Conservation (phyloP, 2,797 vertebrate genomes). For the Microctenopoma lineatum region DNA sequence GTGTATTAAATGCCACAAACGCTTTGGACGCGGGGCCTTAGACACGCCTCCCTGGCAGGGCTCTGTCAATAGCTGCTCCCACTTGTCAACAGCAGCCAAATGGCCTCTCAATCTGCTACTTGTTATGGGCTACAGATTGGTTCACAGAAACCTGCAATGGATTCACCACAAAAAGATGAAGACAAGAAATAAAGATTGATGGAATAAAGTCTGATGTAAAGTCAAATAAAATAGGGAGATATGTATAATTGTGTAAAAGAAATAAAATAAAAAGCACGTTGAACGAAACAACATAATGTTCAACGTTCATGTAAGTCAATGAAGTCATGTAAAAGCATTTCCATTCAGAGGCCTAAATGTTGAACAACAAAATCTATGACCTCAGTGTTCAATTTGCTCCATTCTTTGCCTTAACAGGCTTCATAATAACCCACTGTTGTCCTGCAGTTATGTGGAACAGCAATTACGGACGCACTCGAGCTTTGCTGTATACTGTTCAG, state of each 20-base stretch:
- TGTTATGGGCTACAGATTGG: constrained; percentile 71
- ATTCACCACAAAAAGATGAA: constrained; percentile 50
- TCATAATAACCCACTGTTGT: constrained; percentile 64
- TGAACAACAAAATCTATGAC: constrained; percentile 60
- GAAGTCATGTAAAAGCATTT: constrained; percentile 57
- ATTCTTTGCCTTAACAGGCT: constrained; percentile 66
- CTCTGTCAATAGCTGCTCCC: constrained; percentile 84
- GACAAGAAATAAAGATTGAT: constrained; percentile 13
- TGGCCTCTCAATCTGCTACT: constrained; percentile 81
- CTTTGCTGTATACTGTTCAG: constrained; percentile 43
- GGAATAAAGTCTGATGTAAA: constrained; percentile 13
- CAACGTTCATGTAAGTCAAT: constrained; percentile 42
- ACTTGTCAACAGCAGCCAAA: constrained; percentile 86
- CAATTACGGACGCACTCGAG: constrained; percentile 65
- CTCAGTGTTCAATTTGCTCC: constrained; percentile 62
- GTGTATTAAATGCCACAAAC: constrained; percentile 88
- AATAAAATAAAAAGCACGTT: too few relatives aligned
- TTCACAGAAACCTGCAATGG: constrained; percentile 48
- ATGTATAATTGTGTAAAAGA: not conserved
- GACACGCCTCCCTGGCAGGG: constrained; percentile 82
- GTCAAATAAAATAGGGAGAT: constrained; percentile 39
- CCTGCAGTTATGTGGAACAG: constrained; percentile 59
- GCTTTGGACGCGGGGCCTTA: constrained; percentile 82
- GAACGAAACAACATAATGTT: too few relatives aligned
- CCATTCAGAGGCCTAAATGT: constrained; percentile 53